Evolutionary conservation across 2,888 invertebrate genomes (phyloP).

Genomic region (Tolmerus cingulatus): DNA sequence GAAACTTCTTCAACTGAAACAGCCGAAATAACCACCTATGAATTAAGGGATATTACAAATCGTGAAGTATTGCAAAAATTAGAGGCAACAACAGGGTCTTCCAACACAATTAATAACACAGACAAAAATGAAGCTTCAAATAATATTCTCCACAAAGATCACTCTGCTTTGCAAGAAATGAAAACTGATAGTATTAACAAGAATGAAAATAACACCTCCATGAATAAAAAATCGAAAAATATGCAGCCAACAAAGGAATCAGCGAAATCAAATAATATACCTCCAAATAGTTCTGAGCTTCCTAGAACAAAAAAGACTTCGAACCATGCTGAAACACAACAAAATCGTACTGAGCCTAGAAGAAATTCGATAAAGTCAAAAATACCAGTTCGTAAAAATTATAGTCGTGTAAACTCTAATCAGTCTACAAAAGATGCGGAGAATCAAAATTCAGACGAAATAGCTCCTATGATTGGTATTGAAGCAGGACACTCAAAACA

Average conservation of each 20-base stretch:
- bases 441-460: not conserved
- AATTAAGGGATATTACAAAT: not conserved
- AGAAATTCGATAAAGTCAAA: constrained; percentile 51
- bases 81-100: not conserved
- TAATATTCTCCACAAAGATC: not conserved
- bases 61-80: not conserved
- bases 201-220: not conserved
- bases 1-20: not conserved
- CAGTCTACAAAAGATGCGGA: constrained; percentile 13
- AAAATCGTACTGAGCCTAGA: not conserved
- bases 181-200: not conserved
- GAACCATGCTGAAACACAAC: not conserved
- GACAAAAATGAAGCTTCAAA: not conserved
- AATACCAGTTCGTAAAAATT: constrained; percentile 56
- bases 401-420: constrained; percentile 52
- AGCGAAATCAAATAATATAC: not conserved
- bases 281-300: not conserved
- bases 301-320: not conserved
- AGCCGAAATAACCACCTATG: not conserved
- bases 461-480: not conserved
- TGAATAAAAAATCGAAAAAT: not conserved
- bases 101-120: not conserved
- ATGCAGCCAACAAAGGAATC: not conserved
- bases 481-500: not conserved
- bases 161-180: not conserved